A percentile compares a stretch with the other conserved stretches of the same genome.
phyloP scores from a whole-genome alignment of 2,113 vertebrate species.

The Corydoras sp. region DNA sequence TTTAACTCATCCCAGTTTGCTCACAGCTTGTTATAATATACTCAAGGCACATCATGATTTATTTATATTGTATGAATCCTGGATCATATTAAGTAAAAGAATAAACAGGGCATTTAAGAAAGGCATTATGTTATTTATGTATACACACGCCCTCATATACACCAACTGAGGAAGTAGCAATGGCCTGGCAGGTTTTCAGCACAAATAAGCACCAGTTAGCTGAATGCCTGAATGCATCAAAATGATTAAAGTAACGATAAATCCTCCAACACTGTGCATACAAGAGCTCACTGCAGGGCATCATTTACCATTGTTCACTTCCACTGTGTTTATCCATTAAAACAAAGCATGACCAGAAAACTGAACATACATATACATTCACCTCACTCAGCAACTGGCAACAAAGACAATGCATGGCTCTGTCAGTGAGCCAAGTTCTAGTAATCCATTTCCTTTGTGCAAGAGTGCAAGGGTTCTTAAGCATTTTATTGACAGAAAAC shows the following conservation, averaged over 20 bases:
- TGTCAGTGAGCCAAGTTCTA: background rate
- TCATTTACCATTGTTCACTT: background rate
- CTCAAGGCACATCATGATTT: no score
- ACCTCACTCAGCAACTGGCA: constrained; percentile 1
- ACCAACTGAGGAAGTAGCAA: background rate
- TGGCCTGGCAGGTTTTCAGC: background rate
- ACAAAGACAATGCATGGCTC: constrained; percentile 13
- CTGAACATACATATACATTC: constrained; percentile 12
- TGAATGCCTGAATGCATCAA: background rate
- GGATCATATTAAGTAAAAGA: background rate
- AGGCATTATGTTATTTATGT: background rate
- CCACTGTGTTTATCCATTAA: background rate
- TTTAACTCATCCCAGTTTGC: no score
- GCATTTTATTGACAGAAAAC: background rate
- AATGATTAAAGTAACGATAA: constrained; percentile 6
- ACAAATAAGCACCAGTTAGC: background rate
- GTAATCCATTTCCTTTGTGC: no score
- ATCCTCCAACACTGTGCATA: background rate
- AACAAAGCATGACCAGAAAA: constrained; percentile 11
- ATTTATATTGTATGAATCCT: no score
- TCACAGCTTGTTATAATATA: no score
- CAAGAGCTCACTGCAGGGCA: constrained; percentile 9
- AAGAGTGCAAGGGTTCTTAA: background rate
- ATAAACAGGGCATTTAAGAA: constrained; percentile 2
- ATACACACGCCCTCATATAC: constrained; percentile 2